Evolutionary conservation across 2,113 vertebrate species (phyloP), one percentile per base, ranked within the genome.

Genomic region (Gobiocypris rarus): DNA sequence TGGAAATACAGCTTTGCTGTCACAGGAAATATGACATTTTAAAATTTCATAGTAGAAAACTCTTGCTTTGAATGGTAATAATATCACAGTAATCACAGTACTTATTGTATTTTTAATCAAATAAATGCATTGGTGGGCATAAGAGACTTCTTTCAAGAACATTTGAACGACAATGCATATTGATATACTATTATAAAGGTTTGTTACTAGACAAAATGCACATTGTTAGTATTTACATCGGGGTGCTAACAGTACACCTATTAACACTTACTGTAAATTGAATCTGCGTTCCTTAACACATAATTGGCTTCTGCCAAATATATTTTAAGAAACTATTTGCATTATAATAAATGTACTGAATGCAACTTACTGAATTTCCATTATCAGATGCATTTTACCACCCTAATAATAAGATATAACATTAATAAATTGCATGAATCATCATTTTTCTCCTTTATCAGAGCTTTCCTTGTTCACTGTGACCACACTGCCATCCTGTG

Each of bases 401-500:
- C 3, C 31, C 31, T 22, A 38, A 22, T 22, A 41, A 69, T 4
- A 1, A 71, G 0, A 24, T 22, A 24, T 3, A 24, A 0, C 0
- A 69, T 22, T 38, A 19, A 9, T 69, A 22, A 9, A 69, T 22
- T 38, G 9, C 65, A 69, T 41, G 41, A 41, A 69, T 22, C 19
- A 69, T 10, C 9, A 38, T 38, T 19, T 41, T 70, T 73, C 41
- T 48, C 38, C 38, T 70, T 13, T 73, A 73, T 15, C 38, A 26
- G 22, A 24, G 69, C 41, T 71, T 71, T n/a, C 6, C 41, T 56
- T 19, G 28, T 54, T 54, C 24, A 41, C 4, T 7, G 14, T 26
- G 38, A 67, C 5, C 59, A 84, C 41, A 52, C 28, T 52, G 88
- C 75, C 84, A 70, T 41, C 88, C 22, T 43, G 52, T 71, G 84